Percentiles rank a stretch among this genome's conserved stretches.
Conservation (phyloP, 2,113 vertebrate species). For the Chelonoidis abingdonii region DNA sequence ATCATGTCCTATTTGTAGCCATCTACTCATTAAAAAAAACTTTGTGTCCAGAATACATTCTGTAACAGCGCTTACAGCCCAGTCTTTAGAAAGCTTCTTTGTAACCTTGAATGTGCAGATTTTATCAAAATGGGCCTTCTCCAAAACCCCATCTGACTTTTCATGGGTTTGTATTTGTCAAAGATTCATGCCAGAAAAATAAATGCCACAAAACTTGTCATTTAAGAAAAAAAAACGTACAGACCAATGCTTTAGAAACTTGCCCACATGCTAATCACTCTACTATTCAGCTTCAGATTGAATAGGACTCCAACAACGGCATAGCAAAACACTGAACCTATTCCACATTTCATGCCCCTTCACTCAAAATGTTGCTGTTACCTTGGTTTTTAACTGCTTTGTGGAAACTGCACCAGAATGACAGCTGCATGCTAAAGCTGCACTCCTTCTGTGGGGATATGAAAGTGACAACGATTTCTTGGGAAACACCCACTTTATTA, state of each 20-base stretch:
- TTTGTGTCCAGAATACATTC: neutral
- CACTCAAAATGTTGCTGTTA: conserved; percentile 72
- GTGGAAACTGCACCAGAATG: conserved; percentile 56
- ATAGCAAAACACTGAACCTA: conserved; percentile 77
- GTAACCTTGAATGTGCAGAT: neutral
- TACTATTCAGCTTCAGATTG: conserved; percentile 80
- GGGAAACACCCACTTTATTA: neutral
- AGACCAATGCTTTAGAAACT: conserved; percentile 75
- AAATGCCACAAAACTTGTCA: conserved; percentile 75
- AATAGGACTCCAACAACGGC: conserved; percentile 81
- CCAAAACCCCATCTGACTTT: conserved; percentile 51
- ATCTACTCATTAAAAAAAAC: neutral
- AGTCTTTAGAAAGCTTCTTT: conserved; percentile 22
- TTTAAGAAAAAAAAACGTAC: conserved; percentile 70
- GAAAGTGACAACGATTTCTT: conserved; percentile 12
- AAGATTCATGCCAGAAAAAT: conserved; percentile 62
- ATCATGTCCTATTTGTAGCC: neutral
- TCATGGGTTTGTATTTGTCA: conserved; percentile 64
- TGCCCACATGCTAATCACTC: conserved; percentile 83
- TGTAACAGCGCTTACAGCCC: neutral
- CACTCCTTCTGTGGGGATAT: neutral
- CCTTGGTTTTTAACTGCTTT: conserved; percentile 71
- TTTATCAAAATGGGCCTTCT: conserved; percentile 55
- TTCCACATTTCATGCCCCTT: conserved; percentile 72
- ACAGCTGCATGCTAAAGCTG: conserved; percentile 55